A percentile compares a stretch with the other conserved stretches of the same genome.
phyloP scores from a whole-genome alignment of 2,888 invertebrate genomes.

The Drosophila multiciliata region DNA sequence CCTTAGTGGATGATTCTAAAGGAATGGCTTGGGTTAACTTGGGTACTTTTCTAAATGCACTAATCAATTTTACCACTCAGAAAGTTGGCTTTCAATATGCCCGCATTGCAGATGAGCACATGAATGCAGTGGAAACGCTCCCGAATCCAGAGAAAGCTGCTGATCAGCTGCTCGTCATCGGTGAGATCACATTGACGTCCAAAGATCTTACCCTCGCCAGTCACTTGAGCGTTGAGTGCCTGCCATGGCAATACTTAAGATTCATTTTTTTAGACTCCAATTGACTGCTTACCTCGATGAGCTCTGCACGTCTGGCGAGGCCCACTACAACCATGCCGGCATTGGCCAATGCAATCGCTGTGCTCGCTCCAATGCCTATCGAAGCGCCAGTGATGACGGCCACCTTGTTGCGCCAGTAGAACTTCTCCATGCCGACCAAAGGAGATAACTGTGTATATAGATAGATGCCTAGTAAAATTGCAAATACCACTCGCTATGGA shows the following conservation, averaged over 20 bases:
- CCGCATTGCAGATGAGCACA: conserved; percentile 84
- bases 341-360: conserved; percentile 83
- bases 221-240: conserved; percentile 78
- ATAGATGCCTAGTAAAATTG: neutral
- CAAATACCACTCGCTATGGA: neutral
- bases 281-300: conserved; percentile 83
- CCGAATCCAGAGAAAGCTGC: conserved; percentile 81
- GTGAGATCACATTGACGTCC: conserved; percentile 83
- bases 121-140: conserved; percentile 80
- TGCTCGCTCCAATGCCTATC: conserved; percentile 85
- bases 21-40: no score
- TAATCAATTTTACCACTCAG: conserved; percentile 67
- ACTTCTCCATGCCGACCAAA: conserved; percentile 42
- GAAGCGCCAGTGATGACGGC: conserved; percentile 85
- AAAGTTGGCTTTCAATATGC: conserved; percentile 83
- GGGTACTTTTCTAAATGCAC: neutral
- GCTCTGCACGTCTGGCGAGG: conserved; percentile 85
- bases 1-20: conserved; percentile 78
- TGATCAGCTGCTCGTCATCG: conserved; percentile 77
- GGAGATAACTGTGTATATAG: neutral
- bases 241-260: conserved; percentile 36
- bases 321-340: conserved; percentile 86
- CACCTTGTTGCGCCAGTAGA: conserved; percentile 81
- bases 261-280: neutral
- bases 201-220: conserved; percentile 82